phyloP scores from a whole-genome alignment of 2,888 invertebrate genomes.

The Sepioteuthis lessoniana region DNA sequence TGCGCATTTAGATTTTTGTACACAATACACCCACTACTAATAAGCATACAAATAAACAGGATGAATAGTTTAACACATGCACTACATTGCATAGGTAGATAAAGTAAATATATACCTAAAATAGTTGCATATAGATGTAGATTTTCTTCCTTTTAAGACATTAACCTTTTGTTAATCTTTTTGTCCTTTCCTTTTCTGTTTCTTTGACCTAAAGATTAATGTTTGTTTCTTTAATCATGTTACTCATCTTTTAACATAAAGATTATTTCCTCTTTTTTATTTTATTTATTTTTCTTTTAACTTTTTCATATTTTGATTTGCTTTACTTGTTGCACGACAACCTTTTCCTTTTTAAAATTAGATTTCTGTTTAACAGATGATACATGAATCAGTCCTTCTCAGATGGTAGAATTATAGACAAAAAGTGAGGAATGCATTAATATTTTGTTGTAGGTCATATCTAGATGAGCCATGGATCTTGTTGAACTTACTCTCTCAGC shows the following conservation, averaged over 20 bases:
- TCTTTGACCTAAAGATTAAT: conserved; percentile 24
- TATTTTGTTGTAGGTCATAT: not conserved
- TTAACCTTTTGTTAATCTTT: not conserved
- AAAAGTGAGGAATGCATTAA: not conserved
- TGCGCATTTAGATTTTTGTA: too few relatives aligned
- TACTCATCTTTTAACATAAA: not conserved
- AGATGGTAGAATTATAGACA: not conserved
- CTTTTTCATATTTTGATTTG: not conserved
- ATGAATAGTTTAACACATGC: not conserved
- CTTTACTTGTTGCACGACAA: conserved; percentile 13
- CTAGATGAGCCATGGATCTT: not conserved
- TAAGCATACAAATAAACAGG: too few relatives aligned
- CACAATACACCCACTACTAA: too few relatives aligned
- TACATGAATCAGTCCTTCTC: not conserved
- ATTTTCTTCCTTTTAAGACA: not conserved
- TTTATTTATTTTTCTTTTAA: not conserved
- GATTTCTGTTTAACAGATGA: not conserved
- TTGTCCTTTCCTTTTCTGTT: not conserved
- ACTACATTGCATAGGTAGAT: not conserved
- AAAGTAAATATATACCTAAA: not conserved
- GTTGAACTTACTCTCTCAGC: not conserved
- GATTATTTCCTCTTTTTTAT: not conserved
- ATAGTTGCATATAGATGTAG: not conserved
- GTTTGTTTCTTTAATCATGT: not conserved
- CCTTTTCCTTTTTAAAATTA: not conserved